Conservation (phyloP, 2,797 vertebrate genomes). For the Cossypha polioptera region DNA sequence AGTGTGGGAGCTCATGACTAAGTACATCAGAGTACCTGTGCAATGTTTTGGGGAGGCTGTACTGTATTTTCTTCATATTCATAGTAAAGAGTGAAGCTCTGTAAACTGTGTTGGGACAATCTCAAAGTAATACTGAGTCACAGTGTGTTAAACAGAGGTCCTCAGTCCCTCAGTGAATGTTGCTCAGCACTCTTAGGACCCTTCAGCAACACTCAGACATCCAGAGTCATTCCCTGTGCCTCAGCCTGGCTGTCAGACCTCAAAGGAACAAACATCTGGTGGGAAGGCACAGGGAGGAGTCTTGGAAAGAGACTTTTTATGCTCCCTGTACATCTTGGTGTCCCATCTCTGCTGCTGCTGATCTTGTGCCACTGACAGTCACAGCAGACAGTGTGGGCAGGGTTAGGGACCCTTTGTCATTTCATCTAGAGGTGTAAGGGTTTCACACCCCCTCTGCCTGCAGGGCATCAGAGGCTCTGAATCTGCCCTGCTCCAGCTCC, state of each 20-base stretch:
- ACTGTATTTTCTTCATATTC: not conserved
- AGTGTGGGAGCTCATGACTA: not conserved
- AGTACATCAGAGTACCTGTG: not conserved
- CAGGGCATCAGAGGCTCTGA: not conserved
- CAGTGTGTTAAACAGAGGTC: not conserved
- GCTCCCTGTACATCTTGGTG: not conserved
- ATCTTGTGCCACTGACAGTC: not conserved
- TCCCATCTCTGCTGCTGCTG: not conserved
- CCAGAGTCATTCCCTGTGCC: not conserved
- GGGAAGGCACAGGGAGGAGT: not conserved
- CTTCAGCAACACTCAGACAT: not conserved
- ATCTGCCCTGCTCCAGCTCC: not conserved
- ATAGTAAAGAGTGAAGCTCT: not conserved
- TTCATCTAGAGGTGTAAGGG: not conserved
- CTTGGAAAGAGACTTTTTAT: not conserved
- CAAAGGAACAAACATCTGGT: not conserved
- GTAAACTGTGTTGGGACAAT: not conserved
- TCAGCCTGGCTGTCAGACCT: not conserved
- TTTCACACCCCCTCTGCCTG: not conserved
- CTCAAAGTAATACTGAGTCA: not conserved
- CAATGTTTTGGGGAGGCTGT: not conserved
- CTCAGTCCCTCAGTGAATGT: not conserved
- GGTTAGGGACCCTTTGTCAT: not conserved
- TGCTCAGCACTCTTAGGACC: not conserved
- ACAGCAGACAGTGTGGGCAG: not conserved